Evolutionary conservation across 2,797 vertebrate species (phyloP).

Genomic region (Paedocypris micromegethes): DNA sequence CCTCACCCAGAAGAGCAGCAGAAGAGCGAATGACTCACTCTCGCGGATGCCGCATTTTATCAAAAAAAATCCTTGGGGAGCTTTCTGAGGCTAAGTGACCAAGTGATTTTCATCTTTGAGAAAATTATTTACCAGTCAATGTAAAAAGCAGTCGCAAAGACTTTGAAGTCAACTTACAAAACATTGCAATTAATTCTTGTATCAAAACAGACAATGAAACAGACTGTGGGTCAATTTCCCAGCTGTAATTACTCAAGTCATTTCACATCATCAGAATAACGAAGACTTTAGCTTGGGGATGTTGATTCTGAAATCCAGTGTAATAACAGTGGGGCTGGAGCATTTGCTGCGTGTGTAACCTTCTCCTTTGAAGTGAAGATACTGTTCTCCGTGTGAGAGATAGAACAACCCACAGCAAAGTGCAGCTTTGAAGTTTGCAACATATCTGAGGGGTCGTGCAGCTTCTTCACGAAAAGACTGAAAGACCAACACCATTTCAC

Average conservation of each 20-base stretch:
- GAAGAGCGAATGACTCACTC: not conserved
- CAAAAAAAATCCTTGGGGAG: not conserved
- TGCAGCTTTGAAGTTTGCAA: constrained; percentile 47
- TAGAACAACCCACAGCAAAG: constrained; percentile 37
- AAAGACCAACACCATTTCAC: constrained; percentile 23
- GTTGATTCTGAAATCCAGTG: constrained; percentile 5
- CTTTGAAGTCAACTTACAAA: constrained; percentile 30
- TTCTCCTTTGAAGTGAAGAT: constrained; percentile 50
- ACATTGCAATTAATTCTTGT: constrained; percentile 19
- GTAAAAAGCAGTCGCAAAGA: constrained; percentile 15
- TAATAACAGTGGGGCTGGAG: constrained; percentile 20
- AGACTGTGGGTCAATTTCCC: constrained; percentile 1
- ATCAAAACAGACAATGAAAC: constrained; percentile 25
- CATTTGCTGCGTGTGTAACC: constrained; percentile 44
- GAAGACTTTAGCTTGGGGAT: constrained; percentile 26
- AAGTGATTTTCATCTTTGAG: constrained; percentile 9
- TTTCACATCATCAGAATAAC: constrained; percentile 32
- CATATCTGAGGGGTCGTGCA: constrained; percentile 38
- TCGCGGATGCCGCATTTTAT: not conserved
- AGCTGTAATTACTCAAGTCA: constrained; percentile 10
- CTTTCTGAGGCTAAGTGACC: constrained; percentile 2
- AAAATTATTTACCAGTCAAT: constrained; percentile 6
- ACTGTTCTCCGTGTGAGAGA: constrained; percentile 29
- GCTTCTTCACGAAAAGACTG: constrained; percentile 24
- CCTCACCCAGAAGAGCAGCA: not conserved